Evolutionary conservation across 2,888 invertebrate genomes (phyloP).

Genomic region (Eristalinus aeneus): DNA sequence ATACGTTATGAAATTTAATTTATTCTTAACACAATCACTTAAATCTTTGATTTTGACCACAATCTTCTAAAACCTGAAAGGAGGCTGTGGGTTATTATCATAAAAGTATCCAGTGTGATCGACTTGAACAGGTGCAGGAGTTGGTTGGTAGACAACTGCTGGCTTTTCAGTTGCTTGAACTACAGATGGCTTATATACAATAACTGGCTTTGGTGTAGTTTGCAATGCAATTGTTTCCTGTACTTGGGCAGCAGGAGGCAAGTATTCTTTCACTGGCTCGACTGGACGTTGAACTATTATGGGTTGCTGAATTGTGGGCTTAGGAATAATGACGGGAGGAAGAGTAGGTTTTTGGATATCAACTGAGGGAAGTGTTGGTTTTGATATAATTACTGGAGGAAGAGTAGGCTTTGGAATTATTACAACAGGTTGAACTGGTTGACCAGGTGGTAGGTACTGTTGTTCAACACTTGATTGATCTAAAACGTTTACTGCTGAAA

Average conservation of each 20-base stretch:
- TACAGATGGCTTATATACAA: background rate
- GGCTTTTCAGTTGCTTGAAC: background rate
- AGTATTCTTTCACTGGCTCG: background rate
- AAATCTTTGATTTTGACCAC: background rate
- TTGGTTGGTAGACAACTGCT: background rate
- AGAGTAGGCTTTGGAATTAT: background rate
- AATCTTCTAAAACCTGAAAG: conserved; percentile 28
- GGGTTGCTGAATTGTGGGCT: background rate
- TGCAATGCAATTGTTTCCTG: conserved; percentile 5
- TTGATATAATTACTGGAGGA: background rate
- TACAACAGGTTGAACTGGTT: background rate
- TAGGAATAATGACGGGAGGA: background rate
- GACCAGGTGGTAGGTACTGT: conserved; percentile 36
- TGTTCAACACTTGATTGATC: conserved; percentile 11
- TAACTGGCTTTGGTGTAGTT: background rate
- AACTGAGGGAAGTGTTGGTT: background rate
- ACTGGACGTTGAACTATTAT: background rate
- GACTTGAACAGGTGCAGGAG: background rate
- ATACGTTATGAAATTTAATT: too few species aligned
- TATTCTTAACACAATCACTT: background rate
- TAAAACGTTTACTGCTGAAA: background rate
- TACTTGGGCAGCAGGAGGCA: background rate
- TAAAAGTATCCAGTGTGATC: conserved; percentile 34
- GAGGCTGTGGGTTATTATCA: conserved; percentile 43
- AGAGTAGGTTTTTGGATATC: background rate